Conservation (phyloP, 2,888 invertebrate species). For the Diloba caeruleocephala region DNA sequence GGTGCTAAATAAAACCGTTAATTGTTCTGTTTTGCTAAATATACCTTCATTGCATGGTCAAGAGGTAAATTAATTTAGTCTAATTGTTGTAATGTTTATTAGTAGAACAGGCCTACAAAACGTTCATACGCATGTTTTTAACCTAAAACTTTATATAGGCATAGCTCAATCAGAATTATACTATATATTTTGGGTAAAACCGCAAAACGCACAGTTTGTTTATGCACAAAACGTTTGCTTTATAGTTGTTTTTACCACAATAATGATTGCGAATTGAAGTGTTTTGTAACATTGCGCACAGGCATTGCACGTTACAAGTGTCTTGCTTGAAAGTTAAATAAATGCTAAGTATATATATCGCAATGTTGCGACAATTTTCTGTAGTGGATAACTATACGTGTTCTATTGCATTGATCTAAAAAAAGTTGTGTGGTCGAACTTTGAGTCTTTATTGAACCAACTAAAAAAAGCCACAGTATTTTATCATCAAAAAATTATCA, state of each 20-base stretch:
- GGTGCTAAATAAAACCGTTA: slow-evolving; percentile 53
- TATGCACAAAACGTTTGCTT: slow-evolving; percentile 16
- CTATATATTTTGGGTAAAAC: slow-evolving; percentile 11
- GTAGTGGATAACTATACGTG: slow-evolving; percentile 3
- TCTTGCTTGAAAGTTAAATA: slow-evolving; percentile 23
- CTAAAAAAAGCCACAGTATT: too few relatives aligned
- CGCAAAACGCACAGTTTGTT: too few relatives aligned
- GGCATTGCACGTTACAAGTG: slow-evolving; percentile 24
- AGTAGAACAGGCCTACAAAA: slow-evolving; percentile 28
- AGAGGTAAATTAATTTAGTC: slow-evolving; percentile 57
- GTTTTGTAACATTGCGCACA: slow-evolving; percentile 40
- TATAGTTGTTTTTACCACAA: slow-evolving; percentile 13
- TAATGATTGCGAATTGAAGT: slow-evolving; percentile 21
- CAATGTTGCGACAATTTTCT: slow-evolving; percentile 35
- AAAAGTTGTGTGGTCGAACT: too few relatives aligned
- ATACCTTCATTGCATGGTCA: slow-evolving; percentile 52
- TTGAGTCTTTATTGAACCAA: too few relatives aligned
- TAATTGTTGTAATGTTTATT: slow-evolving; percentile 59
- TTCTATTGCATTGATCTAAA: too few relatives aligned
- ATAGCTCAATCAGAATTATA: slow-evolving; percentile 2
- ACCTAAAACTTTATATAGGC: slow-evolving; percentile 20
- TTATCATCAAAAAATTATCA: too few relatives aligned
- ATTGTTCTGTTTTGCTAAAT: slow-evolving; percentile 60
- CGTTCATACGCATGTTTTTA: slow-evolving; percentile 1
- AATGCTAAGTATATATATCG: slow-evolving; percentile 20